Percentiles rank a stretch among this genome's conserved stretches.
Evolutionary conservation across 2,888 invertebrate genomes (phyloP).

Genomic region (Tuta absoluta): DNA sequence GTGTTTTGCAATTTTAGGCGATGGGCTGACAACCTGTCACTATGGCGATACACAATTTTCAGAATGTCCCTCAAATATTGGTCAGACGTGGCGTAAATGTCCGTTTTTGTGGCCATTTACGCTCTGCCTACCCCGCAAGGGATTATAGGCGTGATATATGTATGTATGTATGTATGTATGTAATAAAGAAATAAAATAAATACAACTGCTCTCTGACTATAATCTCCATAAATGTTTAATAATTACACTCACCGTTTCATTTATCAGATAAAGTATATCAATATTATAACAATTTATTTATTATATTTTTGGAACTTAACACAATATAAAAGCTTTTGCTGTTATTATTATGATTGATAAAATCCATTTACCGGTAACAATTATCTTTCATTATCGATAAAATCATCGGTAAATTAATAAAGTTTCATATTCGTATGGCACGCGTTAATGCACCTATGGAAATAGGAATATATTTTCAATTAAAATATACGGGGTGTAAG

Average conservation of each 20-base stretch:
- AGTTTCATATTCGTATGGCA: slow-evolving; percentile 32
- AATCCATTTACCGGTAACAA: slow-evolving; percentile 29
- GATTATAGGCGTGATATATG: too few species aligned
- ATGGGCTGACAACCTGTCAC: too few species aligned
- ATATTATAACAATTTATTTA: slow-evolving; percentile 1
- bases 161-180: too few species aligned
- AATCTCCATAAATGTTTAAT: neutral
- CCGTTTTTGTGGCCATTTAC: too few species aligned
- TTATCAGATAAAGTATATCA: neutral
- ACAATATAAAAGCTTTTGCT: slow-evolving; percentile 1
- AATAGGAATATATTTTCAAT: too few species aligned
- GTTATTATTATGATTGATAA: slow-evolving; percentile 5
- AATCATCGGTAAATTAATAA: slow-evolving; percentile 41
- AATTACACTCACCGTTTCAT: neutral
- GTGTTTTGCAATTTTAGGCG: too few species aligned
- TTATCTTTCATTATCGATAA: slow-evolving; percentile 48
- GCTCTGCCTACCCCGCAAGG: too few species aligned
- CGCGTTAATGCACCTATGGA: neutral
- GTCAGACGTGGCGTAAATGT: too few species aligned
- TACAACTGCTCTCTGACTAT: neutral
- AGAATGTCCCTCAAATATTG: too few species aligned
- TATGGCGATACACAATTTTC: too few species aligned
- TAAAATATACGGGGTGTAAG: too few species aligned
- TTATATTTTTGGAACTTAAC: neutral
- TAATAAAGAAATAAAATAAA: too few species aligned